Conservation (phyloP, 2,113 vertebrate species). For the Antidorcas marsupialis region DNA sequence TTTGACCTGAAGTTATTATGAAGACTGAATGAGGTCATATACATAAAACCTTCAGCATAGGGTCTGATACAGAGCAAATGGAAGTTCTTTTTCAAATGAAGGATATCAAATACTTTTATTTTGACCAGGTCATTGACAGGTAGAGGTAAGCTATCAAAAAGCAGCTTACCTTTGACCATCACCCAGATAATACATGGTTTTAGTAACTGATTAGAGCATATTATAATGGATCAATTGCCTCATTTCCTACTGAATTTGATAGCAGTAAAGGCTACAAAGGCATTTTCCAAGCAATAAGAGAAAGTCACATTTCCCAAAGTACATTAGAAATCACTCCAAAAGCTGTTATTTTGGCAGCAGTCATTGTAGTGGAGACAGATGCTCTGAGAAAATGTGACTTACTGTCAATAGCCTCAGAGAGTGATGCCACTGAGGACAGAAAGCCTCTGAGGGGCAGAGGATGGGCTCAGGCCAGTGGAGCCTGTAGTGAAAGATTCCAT, state of each 20-base stretch:
- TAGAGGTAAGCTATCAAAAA: constrained; percentile 17
- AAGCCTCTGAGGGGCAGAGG: not conserved
- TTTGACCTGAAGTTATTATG: constrained; percentile 7
- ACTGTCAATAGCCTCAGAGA: not conserved
- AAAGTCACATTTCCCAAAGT: constrained; percentile 33
- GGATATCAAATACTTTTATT: constrained; percentile 25
- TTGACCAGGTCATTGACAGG: not conserved
- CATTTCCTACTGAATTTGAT: constrained; percentile 20
- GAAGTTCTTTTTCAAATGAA: not conserved
- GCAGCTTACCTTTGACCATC: not conserved
- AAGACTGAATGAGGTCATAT: not conserved
- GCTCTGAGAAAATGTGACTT: not conserved
- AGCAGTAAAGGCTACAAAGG: not conserved
- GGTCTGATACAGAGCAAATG: not conserved
- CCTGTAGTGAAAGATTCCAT: not conserved
- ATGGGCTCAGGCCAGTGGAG: not conserved
- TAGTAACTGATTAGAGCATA: not conserved
- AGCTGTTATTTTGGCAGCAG: not conserved
- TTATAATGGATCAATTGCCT: not conserved
- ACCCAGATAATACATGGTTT: not conserved
- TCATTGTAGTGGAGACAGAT: not conserved
- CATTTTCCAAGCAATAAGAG: not conserved
- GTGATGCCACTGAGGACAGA: not conserved
- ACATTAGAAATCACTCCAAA: not conserved
- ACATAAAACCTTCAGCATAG: not conserved